Evolutionary conservation across 2,888 invertebrate genomes (phyloP).

Genomic region (Volucella inanis): DNA sequence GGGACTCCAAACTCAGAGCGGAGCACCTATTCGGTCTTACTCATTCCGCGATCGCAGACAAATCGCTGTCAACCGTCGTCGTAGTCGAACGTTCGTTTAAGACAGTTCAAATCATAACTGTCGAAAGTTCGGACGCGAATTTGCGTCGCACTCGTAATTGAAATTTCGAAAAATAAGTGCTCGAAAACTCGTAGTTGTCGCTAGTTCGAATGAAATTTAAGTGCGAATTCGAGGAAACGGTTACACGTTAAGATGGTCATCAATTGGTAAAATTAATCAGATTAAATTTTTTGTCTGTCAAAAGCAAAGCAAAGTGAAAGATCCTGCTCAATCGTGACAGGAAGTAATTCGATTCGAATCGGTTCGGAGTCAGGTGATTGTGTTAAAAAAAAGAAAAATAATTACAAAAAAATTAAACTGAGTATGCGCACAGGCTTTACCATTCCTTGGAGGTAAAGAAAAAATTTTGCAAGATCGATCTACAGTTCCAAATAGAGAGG

Average conservation of each 20-base stretch:
- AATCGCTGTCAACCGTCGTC: constrained; percentile 68
- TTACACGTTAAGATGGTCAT: constrained; percentile 35
- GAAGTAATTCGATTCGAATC: constrained; percentile 38
- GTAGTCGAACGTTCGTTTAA: constrained; percentile 67
- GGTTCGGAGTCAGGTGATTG: constrained; percentile 43
- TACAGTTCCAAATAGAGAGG: constrained; percentile 15
- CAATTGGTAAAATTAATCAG: constrained; percentile 28
- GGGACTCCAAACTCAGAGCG: constrained; percentile 28
- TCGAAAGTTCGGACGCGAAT: constrained; percentile 38
- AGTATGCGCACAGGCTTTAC: constrained; percentile 32
- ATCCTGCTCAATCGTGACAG: constrained; percentile 13
- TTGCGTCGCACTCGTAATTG: background rate
- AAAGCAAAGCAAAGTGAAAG: background rate
- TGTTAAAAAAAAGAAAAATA: constrained; percentile 19
- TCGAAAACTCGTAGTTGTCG: background rate
- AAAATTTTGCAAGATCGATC: constrained; percentile 7
- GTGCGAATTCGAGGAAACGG: constrained; percentile 8
- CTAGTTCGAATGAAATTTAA: background rate
- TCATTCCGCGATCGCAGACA: constrained; percentile 56
- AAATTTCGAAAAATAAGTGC: background rate
- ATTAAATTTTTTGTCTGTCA: constrained; percentile 6
- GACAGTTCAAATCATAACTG: constrained; percentile 43
- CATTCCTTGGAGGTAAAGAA: constrained; percentile 32
- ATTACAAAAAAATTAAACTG: constrained; percentile 40
- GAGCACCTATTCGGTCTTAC: constrained; percentile 59